These are phyloP conservation scores for Tricholaema leucomelas DNA, from an alignment of 2,113 vertebrate genomes.

Conservation along the genomic window DNA sequence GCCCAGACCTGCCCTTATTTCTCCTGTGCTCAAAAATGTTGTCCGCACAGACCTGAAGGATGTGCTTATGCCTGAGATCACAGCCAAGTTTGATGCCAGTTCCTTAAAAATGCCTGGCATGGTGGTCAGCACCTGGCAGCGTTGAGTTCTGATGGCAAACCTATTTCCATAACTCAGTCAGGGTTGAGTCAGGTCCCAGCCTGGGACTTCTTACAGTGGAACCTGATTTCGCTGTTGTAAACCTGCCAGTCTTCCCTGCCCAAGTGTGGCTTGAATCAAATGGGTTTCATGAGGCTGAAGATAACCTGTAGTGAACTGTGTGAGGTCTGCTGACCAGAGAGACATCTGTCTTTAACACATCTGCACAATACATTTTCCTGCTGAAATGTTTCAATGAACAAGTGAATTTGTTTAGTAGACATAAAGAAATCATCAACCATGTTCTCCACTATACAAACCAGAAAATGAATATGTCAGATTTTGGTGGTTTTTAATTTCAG, in stretches of 20 bases:
- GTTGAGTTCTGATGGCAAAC: background rate
- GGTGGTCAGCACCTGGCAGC: background rate
- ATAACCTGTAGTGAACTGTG: background rate
- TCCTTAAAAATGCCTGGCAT: background rate
- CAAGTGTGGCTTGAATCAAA: background rate
- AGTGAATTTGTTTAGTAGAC: background rate
- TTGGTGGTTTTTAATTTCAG: background rate
- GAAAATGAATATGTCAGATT: background rate
- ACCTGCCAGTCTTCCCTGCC: background rate
- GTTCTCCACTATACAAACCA: background rate
- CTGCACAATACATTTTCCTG: background rate
- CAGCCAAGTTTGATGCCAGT: background rate
- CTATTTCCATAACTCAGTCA: background rate
- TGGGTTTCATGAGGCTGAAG: background rate
- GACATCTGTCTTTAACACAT: background rate
- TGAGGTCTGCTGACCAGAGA: background rate
- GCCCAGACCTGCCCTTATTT: background rate
- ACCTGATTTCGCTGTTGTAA: background rate
- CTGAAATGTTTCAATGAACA: background rate
- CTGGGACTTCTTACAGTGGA: background rate
- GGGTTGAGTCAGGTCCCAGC: background rate
- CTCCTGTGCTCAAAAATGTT: background rate
- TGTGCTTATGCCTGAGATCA: background rate
- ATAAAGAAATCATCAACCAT: background rate
- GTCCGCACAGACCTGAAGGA: background rate